Conservation (phyloP, 2,888 invertebrate species). For the Kuschelorhynchus macadamiae region DNA sequence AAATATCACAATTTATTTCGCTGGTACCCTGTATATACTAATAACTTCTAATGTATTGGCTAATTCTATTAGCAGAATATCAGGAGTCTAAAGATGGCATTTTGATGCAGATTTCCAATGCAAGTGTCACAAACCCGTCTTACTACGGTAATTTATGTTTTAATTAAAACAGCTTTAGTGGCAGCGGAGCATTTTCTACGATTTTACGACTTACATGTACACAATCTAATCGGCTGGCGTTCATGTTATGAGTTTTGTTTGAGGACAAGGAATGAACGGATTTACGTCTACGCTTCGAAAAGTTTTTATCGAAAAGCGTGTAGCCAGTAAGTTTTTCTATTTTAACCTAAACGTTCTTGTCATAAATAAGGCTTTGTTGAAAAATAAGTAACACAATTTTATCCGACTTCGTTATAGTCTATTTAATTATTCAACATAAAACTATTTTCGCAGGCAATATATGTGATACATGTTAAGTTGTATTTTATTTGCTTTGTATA, state of each 20-base stretch:
- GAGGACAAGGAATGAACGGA: slow-evolving; percentile 3
- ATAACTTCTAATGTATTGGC: no score
- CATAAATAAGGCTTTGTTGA: no score
- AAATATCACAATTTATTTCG: no score
- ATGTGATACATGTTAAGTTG: no score
- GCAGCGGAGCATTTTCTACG: slow-evolving; percentile 19
- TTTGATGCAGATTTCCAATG: slow-evolving; percentile 22
- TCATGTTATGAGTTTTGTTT: slow-evolving; percentile 21
- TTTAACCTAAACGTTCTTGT: no score
- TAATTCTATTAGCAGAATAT: slow-evolving; percentile 20
- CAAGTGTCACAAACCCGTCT: slow-evolving; percentile 21
- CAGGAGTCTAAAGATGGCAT: slow-evolving; percentile 14
- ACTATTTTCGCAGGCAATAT: no score
- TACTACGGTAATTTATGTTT: slow-evolving; percentile 27
- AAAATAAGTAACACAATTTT: no score
- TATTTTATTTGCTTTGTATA: no score
- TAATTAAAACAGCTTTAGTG: slow-evolving; percentile 23
- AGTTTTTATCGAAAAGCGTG: not conserved
- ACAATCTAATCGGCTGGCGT: slow-evolving; percentile 7
- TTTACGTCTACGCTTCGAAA: slow-evolving; percentile 2
- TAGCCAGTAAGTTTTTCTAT: no score
- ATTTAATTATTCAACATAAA: no score
- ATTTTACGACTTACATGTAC: slow-evolving; percentile 16
- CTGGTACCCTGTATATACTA: no score
- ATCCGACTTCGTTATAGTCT: no score